phyloP scores from a whole-genome alignment of 2,113 vertebrate genomes.

The Rhinoptilus africanus region DNA sequence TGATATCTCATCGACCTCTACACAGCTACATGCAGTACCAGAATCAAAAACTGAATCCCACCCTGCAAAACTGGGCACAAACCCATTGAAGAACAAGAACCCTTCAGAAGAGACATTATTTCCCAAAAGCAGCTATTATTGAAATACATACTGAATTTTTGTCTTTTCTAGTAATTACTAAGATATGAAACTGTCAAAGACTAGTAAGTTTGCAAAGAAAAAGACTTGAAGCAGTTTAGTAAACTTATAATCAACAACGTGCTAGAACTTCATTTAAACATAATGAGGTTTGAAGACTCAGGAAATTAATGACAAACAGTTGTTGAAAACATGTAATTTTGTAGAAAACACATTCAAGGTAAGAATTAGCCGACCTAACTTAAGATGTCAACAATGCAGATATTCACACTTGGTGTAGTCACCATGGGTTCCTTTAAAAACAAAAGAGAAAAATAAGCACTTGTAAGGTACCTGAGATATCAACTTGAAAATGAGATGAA shows the following conservation, averaged over 20 bases:
- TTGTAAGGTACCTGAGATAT: not conserved
- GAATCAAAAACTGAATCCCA: not conserved
- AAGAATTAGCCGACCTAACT: not conserved
- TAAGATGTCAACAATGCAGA: not conserved
- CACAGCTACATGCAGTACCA: not conserved
- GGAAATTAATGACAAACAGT: not conserved
- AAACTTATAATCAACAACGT: not conserved
- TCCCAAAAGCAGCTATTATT: not conserved
- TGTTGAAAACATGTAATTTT: not conserved
- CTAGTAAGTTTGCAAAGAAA: not conserved
- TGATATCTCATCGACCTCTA: not conserved
- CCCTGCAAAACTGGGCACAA: not conserved
- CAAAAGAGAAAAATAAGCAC: not conserved
- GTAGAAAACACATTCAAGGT: not conserved
- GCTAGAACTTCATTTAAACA: not conserved
- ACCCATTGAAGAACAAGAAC: not conserved
- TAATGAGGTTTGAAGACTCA: not conserved
- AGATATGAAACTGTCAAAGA: not conserved
- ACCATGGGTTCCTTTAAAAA: not conserved
- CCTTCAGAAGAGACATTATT: not conserved
- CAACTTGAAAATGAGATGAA: not conserved
- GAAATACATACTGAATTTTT: not conserved
- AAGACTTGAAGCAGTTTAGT: not conserved
- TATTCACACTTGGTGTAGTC: not conserved
- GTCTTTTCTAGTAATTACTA: not conserved